These are phyloP conservation scores for Microcebus jonahi DNA, from an alignment of 2,113 vertebrate genomes.

Conservation along the genomic window DNA sequence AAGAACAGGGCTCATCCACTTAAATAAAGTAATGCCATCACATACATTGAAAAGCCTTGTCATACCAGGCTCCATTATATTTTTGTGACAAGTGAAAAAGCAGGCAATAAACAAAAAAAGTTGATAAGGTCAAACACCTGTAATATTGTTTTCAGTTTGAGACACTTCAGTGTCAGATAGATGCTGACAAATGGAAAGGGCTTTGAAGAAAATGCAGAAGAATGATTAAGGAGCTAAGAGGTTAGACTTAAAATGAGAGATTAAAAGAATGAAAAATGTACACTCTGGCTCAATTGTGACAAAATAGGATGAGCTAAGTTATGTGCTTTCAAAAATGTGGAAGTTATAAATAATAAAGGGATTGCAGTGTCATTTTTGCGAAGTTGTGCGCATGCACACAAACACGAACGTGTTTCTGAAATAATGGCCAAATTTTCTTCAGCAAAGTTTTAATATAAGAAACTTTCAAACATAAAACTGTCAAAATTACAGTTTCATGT, in stretches of 20 bases:
- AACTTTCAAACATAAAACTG: not conserved
- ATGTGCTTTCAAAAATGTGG: not conserved
- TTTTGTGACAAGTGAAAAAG: slow-evolving; percentile 46
- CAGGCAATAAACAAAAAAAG: slow-evolving; percentile 50
- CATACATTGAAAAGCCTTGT: not conserved
- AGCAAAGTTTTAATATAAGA: not conserved
- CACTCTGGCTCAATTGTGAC: not conserved
- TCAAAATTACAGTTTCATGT: not conserved
- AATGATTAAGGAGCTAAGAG: slow-evolving; percentile 38
- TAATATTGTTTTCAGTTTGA: slow-evolving; percentile 45
- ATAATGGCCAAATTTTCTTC: not conserved
- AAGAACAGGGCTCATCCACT: not conserved
- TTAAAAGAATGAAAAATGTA: slow-evolving; percentile 44
- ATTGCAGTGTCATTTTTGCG: not conserved
- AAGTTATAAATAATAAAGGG: not conserved
- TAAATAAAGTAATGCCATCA: not conserved
- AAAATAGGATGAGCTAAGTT: not conserved
- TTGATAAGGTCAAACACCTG: slow-evolving; percentile 25
- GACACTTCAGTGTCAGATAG: slow-evolving; percentile 9
- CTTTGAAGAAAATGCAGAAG: slow-evolving; percentile 29
- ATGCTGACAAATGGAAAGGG: slow-evolving; percentile 28
- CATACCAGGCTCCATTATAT: not conserved
- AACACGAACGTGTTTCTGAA: not conserved
- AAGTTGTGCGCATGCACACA: accelerated
- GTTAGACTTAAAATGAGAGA: slow-evolving; percentile 9